phyloP scores from a whole-genome alignment of 2,113 vertebrate species.

The Colaptes auratus region DNA sequence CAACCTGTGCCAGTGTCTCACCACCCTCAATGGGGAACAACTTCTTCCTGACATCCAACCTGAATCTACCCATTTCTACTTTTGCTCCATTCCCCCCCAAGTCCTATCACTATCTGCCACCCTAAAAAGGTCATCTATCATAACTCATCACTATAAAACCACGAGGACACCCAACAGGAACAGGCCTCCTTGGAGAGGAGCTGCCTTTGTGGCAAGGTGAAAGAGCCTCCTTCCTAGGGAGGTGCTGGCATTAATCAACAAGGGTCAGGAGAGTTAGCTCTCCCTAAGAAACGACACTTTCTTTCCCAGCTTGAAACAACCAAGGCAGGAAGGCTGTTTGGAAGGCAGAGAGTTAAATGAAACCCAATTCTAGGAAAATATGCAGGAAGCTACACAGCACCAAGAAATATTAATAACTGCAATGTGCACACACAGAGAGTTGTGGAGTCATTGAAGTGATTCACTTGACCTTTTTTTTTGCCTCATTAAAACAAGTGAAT shows the following conservation, averaged over 20 bases:
- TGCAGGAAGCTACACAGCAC: background rate
- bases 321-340: background rate
- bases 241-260: background rate
- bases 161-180: fast-evolving
- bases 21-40: too few relatives aligned
- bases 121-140: too few relatives aligned
- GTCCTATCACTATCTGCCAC: too few relatives aligned
- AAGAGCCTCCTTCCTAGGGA: background rate
- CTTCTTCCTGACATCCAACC: too few relatives aligned
- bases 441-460: background rate
- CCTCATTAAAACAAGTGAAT: background rate
- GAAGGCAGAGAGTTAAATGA: background rate
- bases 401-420: background rate
- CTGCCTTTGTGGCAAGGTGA: background rate
- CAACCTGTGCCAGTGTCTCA: too few relatives aligned
- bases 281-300: background rate
- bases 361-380: background rate
- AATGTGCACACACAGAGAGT: background rate
- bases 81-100: too few relatives aligned
- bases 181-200: background rate
- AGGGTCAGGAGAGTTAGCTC: fast-evolving
- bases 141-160: background rate
- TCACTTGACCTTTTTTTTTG: background rate
- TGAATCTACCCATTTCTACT: too few relatives aligned
- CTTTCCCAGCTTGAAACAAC: background rate